A percentile compares a stretch with the other conserved stretches of the same genome.
phyloP scores from a whole-genome alignment of 2,797 vertebrate species.

The Melanotaenia pygmaea region DNA sequence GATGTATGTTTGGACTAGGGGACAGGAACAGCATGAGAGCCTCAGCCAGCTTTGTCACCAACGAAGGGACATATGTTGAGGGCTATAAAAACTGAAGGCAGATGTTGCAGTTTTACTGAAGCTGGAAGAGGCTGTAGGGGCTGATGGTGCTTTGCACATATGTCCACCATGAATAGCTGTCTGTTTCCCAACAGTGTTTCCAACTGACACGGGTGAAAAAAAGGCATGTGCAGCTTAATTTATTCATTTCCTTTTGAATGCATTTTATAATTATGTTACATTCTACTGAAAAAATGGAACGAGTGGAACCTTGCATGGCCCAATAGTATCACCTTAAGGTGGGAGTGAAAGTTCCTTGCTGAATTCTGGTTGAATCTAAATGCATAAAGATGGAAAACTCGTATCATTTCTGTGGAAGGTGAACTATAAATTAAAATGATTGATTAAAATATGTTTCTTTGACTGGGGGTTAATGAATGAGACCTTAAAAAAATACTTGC shows the following conservation, averaged over 20 bases:
- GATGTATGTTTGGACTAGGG: slow-evolving; percentile 85
- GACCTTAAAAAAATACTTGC: slow-evolving; percentile 56
- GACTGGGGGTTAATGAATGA: slow-evolving; percentile 36
- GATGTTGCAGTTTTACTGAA: slow-evolving; percentile 85
- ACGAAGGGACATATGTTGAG: slow-evolving; percentile 79
- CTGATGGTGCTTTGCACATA: slow-evolving; percentile 76
- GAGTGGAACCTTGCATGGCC: neutral
- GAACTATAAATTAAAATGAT: slow-evolving; percentile 40
- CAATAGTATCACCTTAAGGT: neutral
- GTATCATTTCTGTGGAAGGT: slow-evolving; percentile 21
- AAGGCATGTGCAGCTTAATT: slow-evolving; percentile 42
- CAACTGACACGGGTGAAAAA: slow-evolving; percentile 25
- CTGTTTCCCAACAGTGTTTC: slow-evolving; percentile 64
- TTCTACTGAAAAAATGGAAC: neutral
- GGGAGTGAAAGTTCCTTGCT: slow-evolving; percentile 7
- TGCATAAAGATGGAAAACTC: neutral
- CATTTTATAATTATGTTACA: neutral
- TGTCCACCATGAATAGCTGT: slow-evolving; percentile 75
- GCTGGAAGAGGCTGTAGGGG: slow-evolving; percentile 73
- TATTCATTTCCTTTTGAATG: neutral
- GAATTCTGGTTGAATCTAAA: slow-evolving; percentile 7
- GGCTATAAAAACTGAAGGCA: slow-evolving; percentile 86
- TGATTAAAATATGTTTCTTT: slow-evolving; percentile 55
- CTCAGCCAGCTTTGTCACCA: slow-evolving; percentile 79
- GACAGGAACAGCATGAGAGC: slow-evolving; percentile 82